Base-by-base conservation (phyloP, 2,797 vertebrate species). In the Gymnodraco acuticeps region DNA sequence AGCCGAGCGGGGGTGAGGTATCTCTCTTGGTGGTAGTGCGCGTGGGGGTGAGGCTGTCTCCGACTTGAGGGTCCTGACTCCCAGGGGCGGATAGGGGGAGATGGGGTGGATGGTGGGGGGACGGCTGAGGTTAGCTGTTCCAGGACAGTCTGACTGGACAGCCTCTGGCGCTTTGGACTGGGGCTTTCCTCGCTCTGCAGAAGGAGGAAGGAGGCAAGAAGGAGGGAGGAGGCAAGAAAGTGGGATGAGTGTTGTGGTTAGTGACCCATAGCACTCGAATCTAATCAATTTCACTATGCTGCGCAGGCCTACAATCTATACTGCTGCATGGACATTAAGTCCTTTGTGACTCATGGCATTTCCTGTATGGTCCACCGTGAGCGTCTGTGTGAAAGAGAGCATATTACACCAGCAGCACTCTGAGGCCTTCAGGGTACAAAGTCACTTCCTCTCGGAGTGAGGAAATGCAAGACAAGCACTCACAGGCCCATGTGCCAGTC, bases 41-140 rank as follows among this genome's bases (percentile, higher is more conserved):
- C 61, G 78, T 94, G 94, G 90, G 96, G 96, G 95, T 96, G 96
- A 93, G 96, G 94, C 74, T 95, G 93, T 89, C 97, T 95, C 82
- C 97, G 96, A 89, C 95, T 97, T 80, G 95, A 96, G 82, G 96
- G 96, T 84, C 96, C 95, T 91, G 97, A 97, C 95, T 99, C 97
- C 98, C 98, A 99, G 88, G 98, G 97, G 91, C 97, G 96, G 94
- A 99, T 98, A 89, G 98, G 98, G 64, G 98, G 97, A 58, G 98
- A 99, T 4, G 98, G 96, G 47, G 96, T 96, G 85, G 97, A 96
- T 75, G 97, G 96, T 73, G 96, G 96, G 77, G 97, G 95, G 41
- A 92, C 94, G 16, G 96, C 92, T 53, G 97, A 92, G 67, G 97
- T 92, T 77, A 97, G 96, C 87, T 99, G 97, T 85, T 99, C 97